Evolutionary conservation across 1,140 invertebrate species (phyloP).

Genomic region (Trachelipus rathkii): DNA sequence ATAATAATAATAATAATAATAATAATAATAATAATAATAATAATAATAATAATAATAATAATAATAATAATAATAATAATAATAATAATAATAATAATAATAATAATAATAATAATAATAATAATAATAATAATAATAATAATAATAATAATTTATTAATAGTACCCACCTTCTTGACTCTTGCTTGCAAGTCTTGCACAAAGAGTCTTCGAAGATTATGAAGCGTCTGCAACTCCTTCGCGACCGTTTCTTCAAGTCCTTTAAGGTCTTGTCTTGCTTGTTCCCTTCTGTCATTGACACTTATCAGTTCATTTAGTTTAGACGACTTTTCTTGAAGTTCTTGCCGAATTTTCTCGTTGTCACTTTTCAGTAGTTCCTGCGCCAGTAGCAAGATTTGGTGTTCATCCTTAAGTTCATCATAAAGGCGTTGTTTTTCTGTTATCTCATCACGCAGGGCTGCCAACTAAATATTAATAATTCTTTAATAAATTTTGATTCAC

Average conservation of each 20-base stretch:
- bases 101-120: no score
- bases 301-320: conserved; percentile 90
- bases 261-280: conserved; percentile 97
- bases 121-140: no score
- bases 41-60: no score
- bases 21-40: no score
- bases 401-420: conserved; percentile 89
- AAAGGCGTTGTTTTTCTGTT: conserved; percentile 79
- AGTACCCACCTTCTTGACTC: conserved; percentile 55
- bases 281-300: conserved; percentile 83
- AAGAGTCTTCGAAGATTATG: conserved; percentile 97
- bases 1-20: no score
- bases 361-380: conserved; percentile 86
- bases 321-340: conserved; percentile 91
- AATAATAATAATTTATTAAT: no score
- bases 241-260: conserved; percentile 91
- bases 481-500: background rate
- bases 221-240: conserved; percentile 95
- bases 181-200: conserved; percentile 90
- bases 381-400: conserved; percentile 90
- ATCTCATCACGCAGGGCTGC: conserved; percentile 77
- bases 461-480: conserved; percentile 4
- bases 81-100: no score
- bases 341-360: conserved; percentile 91
- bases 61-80: no score